phyloP scores from a whole-genome alignment of 2,888 invertebrate genomes.

The Eupithecia centaureata region DNA sequence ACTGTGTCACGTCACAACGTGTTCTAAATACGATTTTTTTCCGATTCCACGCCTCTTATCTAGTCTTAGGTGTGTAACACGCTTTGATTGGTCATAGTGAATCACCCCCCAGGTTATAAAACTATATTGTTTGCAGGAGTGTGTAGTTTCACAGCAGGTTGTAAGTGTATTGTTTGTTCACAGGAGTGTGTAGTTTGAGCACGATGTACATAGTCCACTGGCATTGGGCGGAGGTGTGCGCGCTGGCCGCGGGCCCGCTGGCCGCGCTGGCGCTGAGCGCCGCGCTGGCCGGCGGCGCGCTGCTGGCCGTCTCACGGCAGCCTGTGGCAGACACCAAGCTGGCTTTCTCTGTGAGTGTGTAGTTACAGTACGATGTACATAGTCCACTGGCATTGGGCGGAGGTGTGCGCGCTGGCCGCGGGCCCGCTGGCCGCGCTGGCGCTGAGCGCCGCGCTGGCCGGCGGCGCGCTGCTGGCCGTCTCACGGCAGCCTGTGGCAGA shows the following conservation, averaged over 20 bases:
- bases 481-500: slow-evolving; percentile 86
- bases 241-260: slow-evolving; percentile 71
- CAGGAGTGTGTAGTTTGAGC: slow-evolving; percentile 74
- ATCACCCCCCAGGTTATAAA: too few species aligned
- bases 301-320: slow-evolving; percentile 84
- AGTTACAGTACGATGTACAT: slow-evolving; percentile 69
- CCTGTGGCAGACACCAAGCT: slow-evolving; percentile 85
- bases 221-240: slow-evolving; percentile 62
- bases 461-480: slow-evolving; percentile 80
- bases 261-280: slow-evolving; percentile 71
- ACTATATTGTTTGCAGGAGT: too few species aligned
- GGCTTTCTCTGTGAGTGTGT: slow-evolving; percentile 85
- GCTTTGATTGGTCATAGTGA: too few species aligned
- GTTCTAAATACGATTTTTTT: too few species aligned
- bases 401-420: too few species aligned
- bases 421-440: too few species aligned
- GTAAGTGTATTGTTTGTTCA: neutral
- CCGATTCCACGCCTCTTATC: too few species aligned
- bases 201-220: slow-evolving; percentile 65
- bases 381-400: slow-evolving; percentile 61
- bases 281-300: slow-evolving; percentile 68
- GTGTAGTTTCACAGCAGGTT: too few species aligned
- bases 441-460: slow-evolving; percentile 64
- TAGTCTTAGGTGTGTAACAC: too few species aligned
- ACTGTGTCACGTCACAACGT: too few species aligned